These are phyloP conservation scores for Tetranychus urticae DNA, from an alignment of 1,140 invertebrate species.

Conservation along the genomic window DNA sequence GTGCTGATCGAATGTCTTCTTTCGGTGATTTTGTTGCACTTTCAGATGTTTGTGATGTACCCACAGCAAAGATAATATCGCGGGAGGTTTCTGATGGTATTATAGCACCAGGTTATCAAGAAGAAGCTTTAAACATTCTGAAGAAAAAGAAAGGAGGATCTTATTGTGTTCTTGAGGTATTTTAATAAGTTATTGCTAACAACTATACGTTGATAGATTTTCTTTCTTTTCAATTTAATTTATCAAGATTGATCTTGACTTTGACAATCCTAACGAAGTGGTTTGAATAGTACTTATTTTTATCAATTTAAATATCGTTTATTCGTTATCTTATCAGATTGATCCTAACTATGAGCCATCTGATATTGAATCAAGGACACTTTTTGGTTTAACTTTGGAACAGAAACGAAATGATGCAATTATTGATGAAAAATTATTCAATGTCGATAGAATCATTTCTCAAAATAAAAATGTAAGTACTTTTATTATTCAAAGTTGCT, in stretches of 20 bases:
- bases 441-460: slow-evolving; percentile 47
- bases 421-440: slow-evolving; percentile 52
- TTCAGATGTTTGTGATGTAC: slow-evolving; percentile 66
- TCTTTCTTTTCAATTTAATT: not conserved
- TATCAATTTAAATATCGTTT: too few relatives aligned
- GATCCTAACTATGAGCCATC: slow-evolving; percentile 61
- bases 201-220: too few relatives aligned
- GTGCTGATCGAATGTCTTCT: slow-evolving; percentile 94
- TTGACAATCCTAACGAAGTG: not conserved
- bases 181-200: not conserved
- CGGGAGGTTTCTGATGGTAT: slow-evolving; percentile 81
- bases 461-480: slow-evolving; percentile 31
- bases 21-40: slow-evolving; percentile 94
- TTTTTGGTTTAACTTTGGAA: slow-evolving; percentile 76
- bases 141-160: slow-evolving; percentile 83
- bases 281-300: not conserved
- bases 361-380: slow-evolving; percentile 50
- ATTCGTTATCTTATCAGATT: slow-evolving; percentile 32
- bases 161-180: slow-evolving; percentile 64
- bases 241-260: not conserved
- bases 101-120: slow-evolving; percentile 68
- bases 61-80: slow-evolving; percentile 49
- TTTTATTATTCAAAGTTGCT: not conserved
- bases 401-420: slow-evolving; percentile 72
- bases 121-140: slow-evolving; percentile 60